phyloP scores from a whole-genome alignment of 2,113 vertebrate genomes.

The Tupaia tana region DNA sequence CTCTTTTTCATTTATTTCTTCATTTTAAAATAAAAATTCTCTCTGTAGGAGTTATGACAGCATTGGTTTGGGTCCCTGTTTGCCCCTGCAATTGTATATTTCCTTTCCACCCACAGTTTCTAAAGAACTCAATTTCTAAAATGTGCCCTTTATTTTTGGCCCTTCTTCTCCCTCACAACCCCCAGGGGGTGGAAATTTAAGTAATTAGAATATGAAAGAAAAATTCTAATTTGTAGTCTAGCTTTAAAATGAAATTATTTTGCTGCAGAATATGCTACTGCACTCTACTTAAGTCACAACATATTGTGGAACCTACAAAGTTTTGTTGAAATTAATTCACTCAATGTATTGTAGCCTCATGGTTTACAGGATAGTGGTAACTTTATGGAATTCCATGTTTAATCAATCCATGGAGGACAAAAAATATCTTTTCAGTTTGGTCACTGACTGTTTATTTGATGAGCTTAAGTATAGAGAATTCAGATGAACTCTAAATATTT shows the following conservation, averaged over 20 bases:
- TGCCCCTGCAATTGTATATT: constrained; percentile 32
- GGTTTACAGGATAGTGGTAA: constrained; percentile 55
- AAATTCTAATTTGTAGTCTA: constrained; percentile 30
- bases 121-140: constrained; percentile 56
- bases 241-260: constrained; percentile 63
- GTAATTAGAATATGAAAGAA: constrained; percentile 54
- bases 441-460: constrained; percentile 62
- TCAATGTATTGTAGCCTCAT: constrained; percentile 46
- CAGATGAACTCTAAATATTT: constrained; percentile 67
- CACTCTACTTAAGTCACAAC: constrained; percentile 35
- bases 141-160: constrained; percentile 26
- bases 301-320: neutral
- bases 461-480: constrained; percentile 54
- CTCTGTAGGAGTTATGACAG: neutral
- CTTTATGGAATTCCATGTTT: constrained; percentile 72
- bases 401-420: constrained; percentile 68
- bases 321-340: constrained; percentile 61
- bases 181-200: constrained; percentile 31
- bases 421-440: constrained; percentile 71
- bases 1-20: constrained; percentile 49
- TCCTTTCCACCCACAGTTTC: constrained; percentile 38
- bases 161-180: constrained; percentile 40
- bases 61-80: constrained; percentile 43
- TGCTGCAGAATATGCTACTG: neutral
- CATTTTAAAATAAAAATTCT: constrained; percentile 27